phyloP scores from a whole-genome alignment of 2,113 vertebrate species.

The Paramisgurnus dabryanus region DNA sequence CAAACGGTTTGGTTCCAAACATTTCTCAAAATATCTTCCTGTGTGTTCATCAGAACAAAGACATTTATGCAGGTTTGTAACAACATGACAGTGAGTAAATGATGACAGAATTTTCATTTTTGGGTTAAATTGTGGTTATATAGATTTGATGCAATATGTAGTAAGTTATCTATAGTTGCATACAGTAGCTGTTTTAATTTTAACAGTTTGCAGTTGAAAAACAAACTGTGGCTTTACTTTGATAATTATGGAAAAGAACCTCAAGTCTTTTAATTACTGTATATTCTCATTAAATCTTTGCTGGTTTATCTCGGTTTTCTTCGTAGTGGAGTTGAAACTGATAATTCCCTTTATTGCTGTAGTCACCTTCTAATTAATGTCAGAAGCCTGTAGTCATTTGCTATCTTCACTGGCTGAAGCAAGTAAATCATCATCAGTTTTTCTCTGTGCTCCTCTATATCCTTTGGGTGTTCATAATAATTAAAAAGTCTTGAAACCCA shows the following conservation, averaged over 20 bases:
- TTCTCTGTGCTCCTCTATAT: background rate
- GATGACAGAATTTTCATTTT: too few relatives aligned
- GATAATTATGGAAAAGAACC: conserved; percentile 2
- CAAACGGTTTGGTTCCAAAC: too few relatives aligned
- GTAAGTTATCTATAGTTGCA: too few relatives aligned
- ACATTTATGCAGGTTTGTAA: too few relatives aligned
- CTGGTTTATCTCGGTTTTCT: conserved; percentile 16
- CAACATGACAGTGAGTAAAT: too few relatives aligned
- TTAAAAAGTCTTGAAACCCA: background rate
- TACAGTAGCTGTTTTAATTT: too few relatives aligned
- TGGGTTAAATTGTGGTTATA: too few relatives aligned
- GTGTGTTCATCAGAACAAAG: too few relatives aligned
- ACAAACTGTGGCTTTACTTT: background rate
- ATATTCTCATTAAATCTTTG: conserved; percentile 17
- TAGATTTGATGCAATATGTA: too few relatives aligned
- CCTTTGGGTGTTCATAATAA: conserved; percentile 27
- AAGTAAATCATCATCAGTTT: conserved; percentile 15
- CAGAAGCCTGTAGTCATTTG: background rate
- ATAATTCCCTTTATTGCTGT: conserved; percentile 19
- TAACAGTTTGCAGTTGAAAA: background rate
- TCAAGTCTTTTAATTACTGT: conserved; percentile 8
- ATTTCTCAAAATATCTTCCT: too few relatives aligned
- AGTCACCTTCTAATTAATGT: conserved; percentile 37
- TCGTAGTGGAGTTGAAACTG: background rate
- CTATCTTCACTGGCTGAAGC: conserved; percentile 8